Conservation (phyloP, 2,797 vertebrate genomes). For the Hipposideros larvatus region DNA sequence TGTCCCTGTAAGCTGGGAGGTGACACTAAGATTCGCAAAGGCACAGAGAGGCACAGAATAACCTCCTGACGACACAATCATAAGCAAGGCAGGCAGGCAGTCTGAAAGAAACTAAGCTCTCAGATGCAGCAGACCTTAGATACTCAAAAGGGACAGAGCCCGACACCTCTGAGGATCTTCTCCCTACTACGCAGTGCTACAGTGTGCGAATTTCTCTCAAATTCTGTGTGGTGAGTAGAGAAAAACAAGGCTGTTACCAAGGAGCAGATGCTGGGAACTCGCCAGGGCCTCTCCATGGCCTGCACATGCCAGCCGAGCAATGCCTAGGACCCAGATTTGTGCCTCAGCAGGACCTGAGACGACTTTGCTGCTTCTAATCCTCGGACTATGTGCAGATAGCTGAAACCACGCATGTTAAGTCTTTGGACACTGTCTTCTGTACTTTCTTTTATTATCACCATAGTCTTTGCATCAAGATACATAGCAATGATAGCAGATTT, state of each 20-base stretch:
- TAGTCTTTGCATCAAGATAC: conserved; percentile 76
- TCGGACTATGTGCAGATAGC: not conserved
- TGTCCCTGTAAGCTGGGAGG: not conserved
- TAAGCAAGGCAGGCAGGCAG: not conserved
- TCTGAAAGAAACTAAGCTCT: not conserved
- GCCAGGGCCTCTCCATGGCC: not conserved
- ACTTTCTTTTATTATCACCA: conserved; percentile 77
- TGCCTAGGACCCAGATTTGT: not conserved
- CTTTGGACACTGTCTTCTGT: conserved; percentile 72
- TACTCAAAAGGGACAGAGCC: not conserved
- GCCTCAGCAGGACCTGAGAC: not conserved
- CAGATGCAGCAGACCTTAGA: not conserved
- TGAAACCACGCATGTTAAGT: not conserved
- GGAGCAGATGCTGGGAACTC: not conserved
- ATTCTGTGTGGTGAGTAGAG: not conserved
- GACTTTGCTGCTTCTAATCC: not conserved
- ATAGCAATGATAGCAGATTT: conserved; percentile 78
- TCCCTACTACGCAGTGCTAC: not conserved
- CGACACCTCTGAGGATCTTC: not conserved
- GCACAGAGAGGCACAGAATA: not conserved
- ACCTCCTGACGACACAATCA: not conserved
- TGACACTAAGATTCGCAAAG: not conserved
- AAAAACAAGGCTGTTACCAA: not conserved
- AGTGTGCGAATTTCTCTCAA: not conserved
- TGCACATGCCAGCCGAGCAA: accelerated